Evolutionary conservation across 2,888 invertebrate genomes (phyloP).

Genomic region (Heliconius cydno): DNA sequence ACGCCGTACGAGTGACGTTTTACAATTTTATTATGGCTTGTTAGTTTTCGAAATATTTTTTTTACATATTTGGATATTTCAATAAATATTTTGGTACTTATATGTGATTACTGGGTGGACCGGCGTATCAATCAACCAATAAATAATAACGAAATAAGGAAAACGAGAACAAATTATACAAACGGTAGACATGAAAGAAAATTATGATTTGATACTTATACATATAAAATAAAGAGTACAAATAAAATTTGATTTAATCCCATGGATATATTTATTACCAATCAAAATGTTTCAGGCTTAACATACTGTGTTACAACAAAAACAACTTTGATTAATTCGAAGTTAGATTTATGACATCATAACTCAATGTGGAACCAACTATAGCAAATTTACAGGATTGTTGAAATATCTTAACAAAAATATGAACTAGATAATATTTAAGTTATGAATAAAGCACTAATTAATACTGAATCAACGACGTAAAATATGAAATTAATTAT

Average conservation of each 20-base stretch:
- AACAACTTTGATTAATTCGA: slow-evolving; percentile 77
- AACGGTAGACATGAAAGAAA: background rate
- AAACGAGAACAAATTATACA: background rate
- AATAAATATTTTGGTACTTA: background rate
- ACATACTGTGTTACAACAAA: slow-evolving; percentile 69
- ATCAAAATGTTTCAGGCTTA: slow-evolving; percentile 53
- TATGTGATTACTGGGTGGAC: background rate
- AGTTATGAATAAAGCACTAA: background rate
- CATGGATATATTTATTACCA: background rate
- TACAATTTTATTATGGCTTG: background rate
- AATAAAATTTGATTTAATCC: background rate
- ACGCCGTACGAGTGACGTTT: slow-evolving; percentile 12
- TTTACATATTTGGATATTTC: background rate
- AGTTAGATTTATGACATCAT: slow-evolving; percentile 76
- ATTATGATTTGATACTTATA: background rate
- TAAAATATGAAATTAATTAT: background rate
- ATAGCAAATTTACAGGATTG: slow-evolving; percentile 32
- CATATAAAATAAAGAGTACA: background rate
- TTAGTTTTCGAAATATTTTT: background rate
- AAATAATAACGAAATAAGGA: background rate
- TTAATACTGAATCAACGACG: background rate
- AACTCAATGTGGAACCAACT: slow-evolving; percentile 69
- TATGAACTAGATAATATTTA: background rate
- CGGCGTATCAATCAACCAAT: background rate
- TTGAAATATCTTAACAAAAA: slow-evolving; percentile 14